Percentiles rank a stretch among this genome's conserved stretches.
Evolutionary conservation across 2,888 invertebrate genomes (phyloP).

Genomic region (Panzeria rudis): DNA sequence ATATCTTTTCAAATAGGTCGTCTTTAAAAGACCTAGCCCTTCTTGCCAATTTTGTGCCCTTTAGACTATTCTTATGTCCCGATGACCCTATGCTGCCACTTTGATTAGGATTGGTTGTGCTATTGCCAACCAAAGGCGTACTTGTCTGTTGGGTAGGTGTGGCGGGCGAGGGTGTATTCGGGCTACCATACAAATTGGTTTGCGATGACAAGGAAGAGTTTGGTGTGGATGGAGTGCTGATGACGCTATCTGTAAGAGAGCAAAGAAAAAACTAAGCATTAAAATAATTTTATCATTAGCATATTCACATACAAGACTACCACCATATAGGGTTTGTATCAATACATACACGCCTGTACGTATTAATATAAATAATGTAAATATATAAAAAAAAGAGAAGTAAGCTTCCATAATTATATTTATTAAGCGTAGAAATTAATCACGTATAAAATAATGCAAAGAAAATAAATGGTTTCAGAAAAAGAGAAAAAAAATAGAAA

Average conservation of each 20-base stretch:
- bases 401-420: conserved; percentile 46
- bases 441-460: conserved; percentile 53
- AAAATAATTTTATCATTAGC: conserved; percentile 47
- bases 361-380: conserved; percentile 30
- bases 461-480: conserved; percentile 30
- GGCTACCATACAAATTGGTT: conserved; percentile 72
- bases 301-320: conserved; percentile 31
- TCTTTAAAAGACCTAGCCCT: conserved; percentile 96
- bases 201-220: conserved; percentile 77
- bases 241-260: conserved; percentile 79
- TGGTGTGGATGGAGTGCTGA: conserved; percentile 83
- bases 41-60: conserved; percentile 93
- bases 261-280: conserved; percentile 37
- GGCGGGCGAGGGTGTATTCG: conserved; percentile 76
- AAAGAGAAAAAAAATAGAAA: conserved; percentile 51
- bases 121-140: conserved; percentile 70
- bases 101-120: conserved; percentile 47
- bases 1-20: conserved; percentile 95
- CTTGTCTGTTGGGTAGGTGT: conserved; percentile 73
- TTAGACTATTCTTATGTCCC: conserved; percentile 90
- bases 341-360: conserved; percentile 1
- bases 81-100: conserved; percentile 76
- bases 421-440: conserved; percentile 62
- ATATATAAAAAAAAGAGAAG: conserved; percentile 21
- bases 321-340: conserved; percentile 32